Evolutionary conservation across 2,888 invertebrate genomes (phyloP), one percentile per base, ranked within the genome.

Genomic region (Troglohyphantes excavatus): DNA sequence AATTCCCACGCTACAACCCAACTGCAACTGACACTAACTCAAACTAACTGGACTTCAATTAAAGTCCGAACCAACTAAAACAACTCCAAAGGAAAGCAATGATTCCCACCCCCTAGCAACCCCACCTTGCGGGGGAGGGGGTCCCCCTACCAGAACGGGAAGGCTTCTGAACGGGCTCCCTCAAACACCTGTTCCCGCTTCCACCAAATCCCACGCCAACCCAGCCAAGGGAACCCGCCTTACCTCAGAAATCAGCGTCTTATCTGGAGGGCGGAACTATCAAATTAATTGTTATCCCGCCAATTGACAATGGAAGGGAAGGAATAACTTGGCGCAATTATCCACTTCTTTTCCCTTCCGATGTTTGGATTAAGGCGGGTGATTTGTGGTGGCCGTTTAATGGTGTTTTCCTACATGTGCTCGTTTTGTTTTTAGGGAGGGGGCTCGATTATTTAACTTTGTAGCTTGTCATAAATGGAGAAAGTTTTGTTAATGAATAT

Each of bases 231-330:
- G 21, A 65, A 70, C 29, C 19, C 72, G 72, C 79, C 86, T 79
- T 79, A 43, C 23, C 13, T 53, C 29, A 33, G 33, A 82, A 82
- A 82, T 82, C 70, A 61, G 70, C 59, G 70, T 82, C 82, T 82
- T 82, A 59, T 70, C 29, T 21, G 33, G 23, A 33, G n/a, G 27
- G 6, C 39, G 82, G 75, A 61, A 39, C 33, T 61, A 29, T 33
- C 72, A 70, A 83, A 83, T 83, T 83, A 83, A 83, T 83, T 83
- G 83, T 73, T 78, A 78, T 78, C 43, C 78, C 78, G 43, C 21
- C 19, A 33, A 63, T 63, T 83, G 73, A 73, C 65, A 73, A 63
- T 61, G 43, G 59, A 29, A 65, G 33, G 72, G 72, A 33, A 43
- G 26, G 72, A 73, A 73, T 73, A 73, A 83, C 63, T 65, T 70